Percentiles rank a stretch among this genome's conserved stretches.
phyloP scores from a whole-genome alignment of 2,888 invertebrate species.

The Lydus trimaculatus region DNA sequence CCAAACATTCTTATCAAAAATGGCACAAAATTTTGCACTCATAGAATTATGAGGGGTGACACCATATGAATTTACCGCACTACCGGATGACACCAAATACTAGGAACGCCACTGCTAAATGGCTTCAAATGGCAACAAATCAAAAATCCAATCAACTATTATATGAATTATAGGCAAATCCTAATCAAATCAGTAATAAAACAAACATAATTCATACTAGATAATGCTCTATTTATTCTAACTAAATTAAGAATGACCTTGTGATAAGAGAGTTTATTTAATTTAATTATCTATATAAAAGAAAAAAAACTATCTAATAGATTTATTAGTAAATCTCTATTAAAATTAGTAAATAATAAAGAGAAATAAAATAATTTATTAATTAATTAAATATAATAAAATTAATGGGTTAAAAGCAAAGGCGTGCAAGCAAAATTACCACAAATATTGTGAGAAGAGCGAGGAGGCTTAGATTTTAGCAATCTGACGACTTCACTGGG shows the following conservation, averaged over 20 bases:
- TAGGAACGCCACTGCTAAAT: too few species aligned
- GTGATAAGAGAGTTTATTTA: conserved; percentile 1
- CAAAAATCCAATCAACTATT: background rate
- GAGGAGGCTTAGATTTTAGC: conserved; percentile 59
- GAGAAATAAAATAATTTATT: conserved; percentile 12
- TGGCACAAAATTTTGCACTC: too few species aligned
- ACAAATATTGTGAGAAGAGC: conserved; percentile 59
- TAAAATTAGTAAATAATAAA: conserved; percentile 3
- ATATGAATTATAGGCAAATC: background rate
- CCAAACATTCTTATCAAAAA: too few species aligned
- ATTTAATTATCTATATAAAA: conserved; percentile 6
- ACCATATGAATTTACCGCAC: too few species aligned
- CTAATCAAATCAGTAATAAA: background rate
- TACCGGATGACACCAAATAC: too few species aligned
- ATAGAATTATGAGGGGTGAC: too few species aligned
- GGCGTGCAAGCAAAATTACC: conserved; percentile 58
- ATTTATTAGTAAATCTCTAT: background rate
- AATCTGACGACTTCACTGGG: conserved; percentile 59
- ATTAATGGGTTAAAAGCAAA: conserved; percentile 40
- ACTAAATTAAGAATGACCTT: background rate
- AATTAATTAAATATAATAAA: too few species aligned
- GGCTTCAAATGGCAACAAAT: background rate
- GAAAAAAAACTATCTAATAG: too few species aligned
- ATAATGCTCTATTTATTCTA: conserved; percentile 6
- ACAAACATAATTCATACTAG: background rate